Percentiles rank a stretch among this genome's conserved stretches.
Conservation (phyloP, 2,888 invertebrate species). For the Mythimna vitellina region DNA sequence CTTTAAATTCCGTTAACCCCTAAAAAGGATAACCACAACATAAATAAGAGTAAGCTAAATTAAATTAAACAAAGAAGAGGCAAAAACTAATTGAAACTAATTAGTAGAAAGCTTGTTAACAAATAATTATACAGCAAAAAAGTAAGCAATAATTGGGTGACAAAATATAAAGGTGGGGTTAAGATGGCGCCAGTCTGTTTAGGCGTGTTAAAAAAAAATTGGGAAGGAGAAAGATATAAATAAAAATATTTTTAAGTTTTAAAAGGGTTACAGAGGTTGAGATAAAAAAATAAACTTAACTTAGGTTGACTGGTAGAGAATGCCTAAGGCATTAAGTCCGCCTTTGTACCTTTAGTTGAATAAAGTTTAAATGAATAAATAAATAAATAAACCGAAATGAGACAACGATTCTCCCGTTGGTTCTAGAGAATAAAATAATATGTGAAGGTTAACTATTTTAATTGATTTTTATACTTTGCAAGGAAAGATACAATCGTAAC, state of each 20-base stretch:
- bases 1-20: slow-evolving; percentile 25
- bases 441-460: background rate
- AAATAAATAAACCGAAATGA: slow-evolving; percentile 41
- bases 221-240: slow-evolving; percentile 36
- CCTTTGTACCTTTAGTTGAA: too few relatives aligned
- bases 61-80: slow-evolving; percentile 47
- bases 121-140: slow-evolving; percentile 26
- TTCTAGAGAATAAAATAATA: slow-evolving; percentile 17
- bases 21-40: slow-evolving; percentile 43
- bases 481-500: background rate
- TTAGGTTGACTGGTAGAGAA: too few relatives aligned
- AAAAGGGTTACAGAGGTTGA: slow-evolving; percentile 23
- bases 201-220: slow-evolving; percentile 10
- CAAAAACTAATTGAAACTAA: slow-evolving; percentile 55
- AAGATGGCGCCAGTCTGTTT: background rate
- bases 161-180: slow-evolving; percentile 25
- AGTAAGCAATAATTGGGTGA: slow-evolving; percentile 49
- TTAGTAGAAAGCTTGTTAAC: slow-evolving; percentile 38
- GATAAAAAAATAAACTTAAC: slow-evolving; percentile 45
- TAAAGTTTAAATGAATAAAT: too few relatives aligned
- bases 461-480: background rate
- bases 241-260: slow-evolving; percentile 32
- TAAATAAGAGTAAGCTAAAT: slow-evolving; percentile 49
- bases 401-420: slow-evolving; percentile 8
- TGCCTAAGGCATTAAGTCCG: too few relatives aligned